A percentile compares a stretch with the other conserved stretches of the same genome.
These are phyloP conservation scores for Trachelus stipa DNA, from an alignment of 2,888 invertebrate species.

Conservation along the genomic window DNA sequence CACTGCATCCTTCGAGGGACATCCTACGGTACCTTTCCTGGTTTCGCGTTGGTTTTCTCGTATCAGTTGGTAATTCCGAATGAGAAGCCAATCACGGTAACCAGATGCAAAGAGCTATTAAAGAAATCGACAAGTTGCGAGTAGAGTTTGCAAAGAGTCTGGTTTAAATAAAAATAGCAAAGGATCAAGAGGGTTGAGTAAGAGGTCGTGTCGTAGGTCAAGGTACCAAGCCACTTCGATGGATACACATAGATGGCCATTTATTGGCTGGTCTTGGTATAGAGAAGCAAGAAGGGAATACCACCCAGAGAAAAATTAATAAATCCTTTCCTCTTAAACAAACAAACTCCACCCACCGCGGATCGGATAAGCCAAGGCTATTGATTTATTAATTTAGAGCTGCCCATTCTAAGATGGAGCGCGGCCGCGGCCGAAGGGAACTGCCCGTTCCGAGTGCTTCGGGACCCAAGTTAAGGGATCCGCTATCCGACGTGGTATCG, in stretches of 20 bases:
- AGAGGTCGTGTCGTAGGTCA: background rate
- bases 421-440: conserved; percentile 8
- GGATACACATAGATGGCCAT: background rate
- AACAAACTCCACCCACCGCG: conserved; percentile 65
- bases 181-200: background rate
- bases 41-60: background rate
- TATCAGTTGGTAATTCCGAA: background rate
- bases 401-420: conserved; percentile 61
- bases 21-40: background rate
- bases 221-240: background rate
- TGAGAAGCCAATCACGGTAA: background rate
- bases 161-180: background rate
- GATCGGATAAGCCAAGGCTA: conserved; percentile 62
- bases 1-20: background rate
- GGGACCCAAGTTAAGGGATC: conserved; percentile 60
- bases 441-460: conserved; percentile 33
- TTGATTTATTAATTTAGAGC: conserved; percentile 67
- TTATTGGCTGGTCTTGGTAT: background rate
- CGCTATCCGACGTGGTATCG: conserved; percentile 65
- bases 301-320: conserved; percentile 65
- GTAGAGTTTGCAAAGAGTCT: background rate
- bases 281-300: conserved; percentile 30
- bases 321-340: conserved; percentile 64
- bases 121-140: background rate
- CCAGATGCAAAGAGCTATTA: background rate